phyloP scores from a whole-genome alignment of 2,888 invertebrate species.

The Drosophila algonquin region DNA sequence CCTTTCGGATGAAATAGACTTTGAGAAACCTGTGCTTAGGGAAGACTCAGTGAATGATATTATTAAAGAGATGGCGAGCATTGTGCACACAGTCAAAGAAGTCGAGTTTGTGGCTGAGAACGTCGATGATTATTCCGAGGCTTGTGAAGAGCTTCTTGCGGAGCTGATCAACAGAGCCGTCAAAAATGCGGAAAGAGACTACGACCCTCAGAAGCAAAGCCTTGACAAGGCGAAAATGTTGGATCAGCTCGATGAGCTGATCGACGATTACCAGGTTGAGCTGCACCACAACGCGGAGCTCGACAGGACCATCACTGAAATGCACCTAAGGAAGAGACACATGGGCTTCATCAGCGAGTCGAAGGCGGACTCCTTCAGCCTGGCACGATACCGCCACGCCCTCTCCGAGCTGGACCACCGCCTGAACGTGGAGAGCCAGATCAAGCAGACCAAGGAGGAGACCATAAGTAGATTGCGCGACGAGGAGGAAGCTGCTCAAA shows the following conservation, averaged over 20 bases:
- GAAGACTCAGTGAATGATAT: background rate
- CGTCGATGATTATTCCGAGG: background rate
- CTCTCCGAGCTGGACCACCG: slow-evolving; percentile 32
- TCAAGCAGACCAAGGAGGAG: accelerated
- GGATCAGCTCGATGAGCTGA: background rate
- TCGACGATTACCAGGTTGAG: background rate
- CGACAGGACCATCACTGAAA: background rate
- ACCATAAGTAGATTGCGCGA: background rate
- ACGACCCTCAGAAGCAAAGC: accelerated
- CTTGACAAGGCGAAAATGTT: slow-evolving; percentile 46
- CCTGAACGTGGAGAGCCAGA: slow-evolving; percentile 1
- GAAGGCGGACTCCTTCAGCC: background rate
- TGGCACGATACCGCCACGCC: background rate
- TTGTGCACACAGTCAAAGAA: background rate
- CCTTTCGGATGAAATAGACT: background rate
- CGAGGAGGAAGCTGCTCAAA: accelerated
- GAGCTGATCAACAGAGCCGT: slow-evolving; percentile 19
- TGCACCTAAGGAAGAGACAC: slow-evolving; percentile 27
- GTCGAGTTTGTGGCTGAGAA: background rate
- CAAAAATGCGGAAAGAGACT: background rate
- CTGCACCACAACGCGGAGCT: accelerated
- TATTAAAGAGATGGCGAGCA: background rate
- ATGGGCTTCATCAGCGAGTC: accelerated
- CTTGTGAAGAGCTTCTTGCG: slow-evolving; percentile 4
- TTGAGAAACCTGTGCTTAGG: accelerated